Conservation (phyloP, 2,113 vertebrate genomes). For the Pycnonotus jocosus region DNA sequence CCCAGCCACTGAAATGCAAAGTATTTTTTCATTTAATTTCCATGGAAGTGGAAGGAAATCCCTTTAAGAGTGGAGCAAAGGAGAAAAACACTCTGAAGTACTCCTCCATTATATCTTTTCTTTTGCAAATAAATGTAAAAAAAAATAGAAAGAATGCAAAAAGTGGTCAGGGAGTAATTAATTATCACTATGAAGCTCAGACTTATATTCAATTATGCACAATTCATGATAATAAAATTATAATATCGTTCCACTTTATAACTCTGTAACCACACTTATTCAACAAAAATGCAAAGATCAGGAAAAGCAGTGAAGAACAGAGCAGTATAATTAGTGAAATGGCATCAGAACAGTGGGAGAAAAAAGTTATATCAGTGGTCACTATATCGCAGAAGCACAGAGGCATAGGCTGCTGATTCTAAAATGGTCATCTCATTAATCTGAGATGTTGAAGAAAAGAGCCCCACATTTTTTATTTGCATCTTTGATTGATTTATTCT, state of each 20-base stretch:
- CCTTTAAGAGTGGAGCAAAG: neutral
- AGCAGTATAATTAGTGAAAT: neutral
- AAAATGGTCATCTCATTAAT: neutral
- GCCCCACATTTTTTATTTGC: neutral
- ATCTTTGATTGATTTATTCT: neutral
- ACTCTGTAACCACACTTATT: neutral
- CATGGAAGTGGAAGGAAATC: neutral
- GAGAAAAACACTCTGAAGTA: neutral
- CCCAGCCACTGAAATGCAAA: neutral
- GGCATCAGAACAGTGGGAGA: neutral
- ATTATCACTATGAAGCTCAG: neutral
- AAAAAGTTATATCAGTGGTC: neutral
- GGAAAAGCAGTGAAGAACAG: neutral
- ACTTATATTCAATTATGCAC: neutral
- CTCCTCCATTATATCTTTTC: neutral
- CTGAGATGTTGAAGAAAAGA: neutral
- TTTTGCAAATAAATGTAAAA: neutral
- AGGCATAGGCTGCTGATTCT: neutral
- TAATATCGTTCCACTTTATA: neutral
- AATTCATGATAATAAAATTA: neutral
- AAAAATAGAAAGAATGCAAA: neutral
- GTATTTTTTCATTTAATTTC: neutral
- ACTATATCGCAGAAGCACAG: neutral
- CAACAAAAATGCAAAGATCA: neutral
- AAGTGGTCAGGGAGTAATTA: neutral